Percentiles rank a stretch among this genome's conserved stretches.
These are phyloP conservation scores for Tuberolachnus salignus DNA, from an alignment of 2,888 invertebrate genomes.

Conservation along the genomic window DNA sequence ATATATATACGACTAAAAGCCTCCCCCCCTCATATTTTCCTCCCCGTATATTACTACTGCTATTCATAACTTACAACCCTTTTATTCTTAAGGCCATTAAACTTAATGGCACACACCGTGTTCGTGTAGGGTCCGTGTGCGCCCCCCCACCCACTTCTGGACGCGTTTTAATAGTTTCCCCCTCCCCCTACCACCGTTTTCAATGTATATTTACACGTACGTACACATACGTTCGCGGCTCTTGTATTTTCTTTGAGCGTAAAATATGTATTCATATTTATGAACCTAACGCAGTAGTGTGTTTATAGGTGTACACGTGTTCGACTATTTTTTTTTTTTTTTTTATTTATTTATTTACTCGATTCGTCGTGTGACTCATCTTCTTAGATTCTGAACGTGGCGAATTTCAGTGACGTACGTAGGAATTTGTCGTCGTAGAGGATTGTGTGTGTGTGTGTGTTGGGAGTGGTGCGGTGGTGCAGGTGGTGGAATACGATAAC, in stretches of 20 bases:
- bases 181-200: too few relatives aligned
- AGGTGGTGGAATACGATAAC: too few relatives aligned
- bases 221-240: conserved; percentile 13
- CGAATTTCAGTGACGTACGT: too few relatives aligned
- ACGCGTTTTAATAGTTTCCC: conserved; percentile 37
- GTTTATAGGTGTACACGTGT: not conserved
- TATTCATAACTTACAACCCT: conserved; percentile 33
- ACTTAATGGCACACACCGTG: conserved; percentile 20
- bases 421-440: too few relatives aligned
- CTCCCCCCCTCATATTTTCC: too few relatives aligned
- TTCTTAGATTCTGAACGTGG: too few relatives aligned
- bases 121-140: conserved; percentile 23
- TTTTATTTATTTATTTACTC: too few relatives aligned
- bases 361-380: too few relatives aligned
- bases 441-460: too few relatives aligned
- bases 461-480: too few relatives aligned
- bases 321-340: not conserved
- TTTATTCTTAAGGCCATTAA: conserved; percentile 45
- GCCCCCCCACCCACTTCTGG: not conserved
- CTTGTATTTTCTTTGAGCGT: conserved; percentile 35
- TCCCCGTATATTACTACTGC: not conserved
- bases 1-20: too few relatives aligned
- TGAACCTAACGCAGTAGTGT: not conserved
- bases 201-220: conserved; percentile 4
- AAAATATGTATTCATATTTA: conserved; percentile 47